These are phyloP conservation scores for Drosophila gaucha DNA, from an alignment of 2,888 invertebrate genomes.

Conservation along the genomic window DNA sequence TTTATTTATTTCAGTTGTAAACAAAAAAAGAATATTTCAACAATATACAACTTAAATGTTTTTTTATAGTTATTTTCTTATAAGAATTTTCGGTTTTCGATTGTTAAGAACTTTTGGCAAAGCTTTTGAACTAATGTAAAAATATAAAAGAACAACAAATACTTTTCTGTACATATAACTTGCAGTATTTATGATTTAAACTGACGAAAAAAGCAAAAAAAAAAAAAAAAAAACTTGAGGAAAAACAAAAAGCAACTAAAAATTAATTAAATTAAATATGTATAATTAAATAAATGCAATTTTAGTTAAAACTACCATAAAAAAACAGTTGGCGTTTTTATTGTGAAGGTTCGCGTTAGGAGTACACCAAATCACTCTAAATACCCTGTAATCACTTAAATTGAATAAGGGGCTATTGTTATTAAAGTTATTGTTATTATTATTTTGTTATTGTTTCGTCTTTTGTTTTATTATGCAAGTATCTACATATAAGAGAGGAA, in stretches of 20 bases:
- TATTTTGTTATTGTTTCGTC: background rate
- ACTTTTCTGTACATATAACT: constrained; percentile 73
- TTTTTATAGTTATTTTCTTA: constrained; percentile 12
- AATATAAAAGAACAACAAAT: constrained; percentile 17
- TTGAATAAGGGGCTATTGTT: too few species aligned
- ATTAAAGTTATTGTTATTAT: too few species aligned
- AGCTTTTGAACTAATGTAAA: constrained; percentile 44
- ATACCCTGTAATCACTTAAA: background rate
- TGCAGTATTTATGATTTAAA: constrained; percentile 77
- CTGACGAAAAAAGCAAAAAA: constrained; percentile 22
- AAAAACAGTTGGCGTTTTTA: constrained; percentile 4
- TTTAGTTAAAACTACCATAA: constrained; percentile 69
- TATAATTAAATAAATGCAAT: constrained; percentile 78
- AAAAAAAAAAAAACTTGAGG: constrained; percentile 9
- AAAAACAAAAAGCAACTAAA: constrained; percentile 39
- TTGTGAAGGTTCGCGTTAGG: background rate
- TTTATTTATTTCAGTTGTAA: constrained; percentile 48
- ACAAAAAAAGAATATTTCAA: background rate
- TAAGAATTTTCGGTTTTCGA: constrained; percentile 24
- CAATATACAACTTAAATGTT: background rate
- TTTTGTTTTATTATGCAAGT: too few species aligned
- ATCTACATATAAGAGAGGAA: background rate
- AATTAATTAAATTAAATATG: constrained; percentile 73
- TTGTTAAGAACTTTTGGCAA: constrained; percentile 42
- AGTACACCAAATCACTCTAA: background rate